Base-by-base conservation (phyloP, 2,888 invertebrate genomes). In the Branchipolynoe longqiensis region DNA sequence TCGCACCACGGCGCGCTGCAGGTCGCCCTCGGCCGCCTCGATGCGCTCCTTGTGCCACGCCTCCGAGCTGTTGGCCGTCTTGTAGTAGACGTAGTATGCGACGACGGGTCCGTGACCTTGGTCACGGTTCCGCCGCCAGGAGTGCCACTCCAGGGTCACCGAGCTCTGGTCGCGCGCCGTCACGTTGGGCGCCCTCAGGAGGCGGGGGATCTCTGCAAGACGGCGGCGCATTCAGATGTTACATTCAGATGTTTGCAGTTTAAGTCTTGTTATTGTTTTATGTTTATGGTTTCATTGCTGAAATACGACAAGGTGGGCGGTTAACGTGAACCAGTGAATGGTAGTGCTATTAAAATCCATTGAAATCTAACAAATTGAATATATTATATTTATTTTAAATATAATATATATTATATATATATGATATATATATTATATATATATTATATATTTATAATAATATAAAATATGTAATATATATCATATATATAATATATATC, bases 81-180 rank as follows among this genome's bases (percentile, higher is more conserved):
- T 87, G 85, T 86, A 87, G 83, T 85, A 87, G 25, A 88, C 84
- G 48, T 82, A 56, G 85, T 89, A 89, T 22, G 82, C 86, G 3
- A 36, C 78, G 41, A 89, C 85, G 0, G 88, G 88, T 0, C 89
- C 89, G 18, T 85, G 69, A 3, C 89, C 89, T 6, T 38, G 31
- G 85, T 88, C 89, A 28, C 58, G 58, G n/a, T 82, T 83, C n/a
- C 31, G 64, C 8, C 31, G 22, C 89, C 89, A 89, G 38, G 54
- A 64, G 18, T 40, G 40, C 89, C 89, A 89, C 6, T 31, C 33
- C 33, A 89, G 48, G 14, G 85, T 85, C 28, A 89, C 40, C 12
- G 86, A 85, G 3, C 73, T 82, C 12, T 83, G 73, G 33, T 82
- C 85, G 36, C 88, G 84, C 25, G 54, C 74, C 18, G 48, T 59